Evolutionary conservation across 2,888 invertebrate genomes (phyloP).

Genomic region (Drosophila tripunctata): DNA sequence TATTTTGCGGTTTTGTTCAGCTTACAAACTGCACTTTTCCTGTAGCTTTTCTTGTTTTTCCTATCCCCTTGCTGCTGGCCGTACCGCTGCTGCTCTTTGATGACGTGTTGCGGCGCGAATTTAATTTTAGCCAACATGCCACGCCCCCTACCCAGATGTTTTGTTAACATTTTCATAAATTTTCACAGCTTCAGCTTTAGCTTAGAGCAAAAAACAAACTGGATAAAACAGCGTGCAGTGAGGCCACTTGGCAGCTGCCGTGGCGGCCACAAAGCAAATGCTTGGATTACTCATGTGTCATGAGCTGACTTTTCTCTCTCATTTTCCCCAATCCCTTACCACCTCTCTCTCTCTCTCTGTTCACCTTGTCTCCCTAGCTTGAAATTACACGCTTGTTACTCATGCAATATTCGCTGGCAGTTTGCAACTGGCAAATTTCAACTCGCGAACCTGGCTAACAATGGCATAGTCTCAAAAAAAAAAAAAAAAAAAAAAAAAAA

Average conservation of each 20-base stretch:
- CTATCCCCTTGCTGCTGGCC: neutral
- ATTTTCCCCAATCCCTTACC: neutral
- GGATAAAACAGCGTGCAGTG: neutral
- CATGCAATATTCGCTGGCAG: constrained; percentile 57
- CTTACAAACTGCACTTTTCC: constrained; percentile 55
- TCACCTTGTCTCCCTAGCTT: constrained; percentile 10
- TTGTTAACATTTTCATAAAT: constrained; percentile 62
- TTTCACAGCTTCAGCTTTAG: constrained; percentile 37
- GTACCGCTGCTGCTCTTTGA: constrained; percentile 6
- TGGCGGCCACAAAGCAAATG: constrained; percentile 34
- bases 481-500: neutral
- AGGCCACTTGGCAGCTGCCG: constrained; percentile 36
- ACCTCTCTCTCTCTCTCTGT: neutral
- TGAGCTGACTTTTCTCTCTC: constrained; percentile 16
- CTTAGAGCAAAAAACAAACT: no score
- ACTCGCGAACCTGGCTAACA: constrained; percentile 45
- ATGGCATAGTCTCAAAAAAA: constrained; percentile 26
- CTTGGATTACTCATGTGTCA: constrained; percentile 47
- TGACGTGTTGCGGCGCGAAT: constrained; percentile 45
- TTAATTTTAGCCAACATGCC: constrained; percentile 58
- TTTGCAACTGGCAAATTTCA: constrained; percentile 33
- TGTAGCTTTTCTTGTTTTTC: constrained; percentile 11
- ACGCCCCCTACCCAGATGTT: constrained; percentile 46
- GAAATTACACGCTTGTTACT: constrained; percentile 75
- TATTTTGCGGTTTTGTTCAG: constrained; percentile 69